These are phyloP conservation scores for Thamnaconus septentrionalis DNA, from an alignment of 2,113 vertebrate species.

Conservation along the genomic window DNA sequence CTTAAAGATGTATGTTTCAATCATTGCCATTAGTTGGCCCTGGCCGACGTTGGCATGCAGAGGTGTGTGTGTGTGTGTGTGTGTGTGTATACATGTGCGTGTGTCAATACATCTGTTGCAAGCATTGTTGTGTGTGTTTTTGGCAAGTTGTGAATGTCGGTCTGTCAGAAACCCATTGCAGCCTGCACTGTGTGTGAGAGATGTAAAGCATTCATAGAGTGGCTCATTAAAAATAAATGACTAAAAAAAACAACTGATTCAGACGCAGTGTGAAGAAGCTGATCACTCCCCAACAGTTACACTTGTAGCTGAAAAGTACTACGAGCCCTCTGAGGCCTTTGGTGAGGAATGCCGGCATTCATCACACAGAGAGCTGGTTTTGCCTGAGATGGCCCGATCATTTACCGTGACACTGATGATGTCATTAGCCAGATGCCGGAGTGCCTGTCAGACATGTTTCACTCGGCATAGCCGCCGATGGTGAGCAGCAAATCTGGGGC, in stretches of 20 bases:
- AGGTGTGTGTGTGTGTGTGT: constrained; percentile 26
- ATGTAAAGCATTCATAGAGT: constrained; percentile 45
- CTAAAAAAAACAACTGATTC: too few relatives aligned
- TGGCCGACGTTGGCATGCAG: constrained; percentile 54
- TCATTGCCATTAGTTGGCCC: constrained; percentile 38
- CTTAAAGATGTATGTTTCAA: constrained; percentile 54
- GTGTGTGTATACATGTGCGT: too few relatives aligned
- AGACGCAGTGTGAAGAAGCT: too few relatives aligned
- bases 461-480: constrained; percentile 10
- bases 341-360: constrained; percentile 56
- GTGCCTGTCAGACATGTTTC: constrained; percentile 56
- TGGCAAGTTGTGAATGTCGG: constrained; percentile 21
- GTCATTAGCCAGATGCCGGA: constrained; percentile 66
- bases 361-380: constrained; percentile 40
- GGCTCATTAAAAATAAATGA: not conserved
- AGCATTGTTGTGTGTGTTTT: constrained; percentile 25
- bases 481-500: not conserved
- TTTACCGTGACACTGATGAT: constrained; percentile 70
- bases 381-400: constrained; percentile 55
- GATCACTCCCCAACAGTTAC: constrained; percentile 1
- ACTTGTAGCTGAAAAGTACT: constrained; percentile 46
- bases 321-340: constrained; percentile 42
- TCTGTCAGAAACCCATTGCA: constrained; percentile 34
- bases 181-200: constrained; percentile 28
- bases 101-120: too few relatives aligned